Percentiles rank a stretch among this genome's conserved stretches.
Conservation (phyloP, 2,888 invertebrate species). For the Watsonalla binaria region DNA sequence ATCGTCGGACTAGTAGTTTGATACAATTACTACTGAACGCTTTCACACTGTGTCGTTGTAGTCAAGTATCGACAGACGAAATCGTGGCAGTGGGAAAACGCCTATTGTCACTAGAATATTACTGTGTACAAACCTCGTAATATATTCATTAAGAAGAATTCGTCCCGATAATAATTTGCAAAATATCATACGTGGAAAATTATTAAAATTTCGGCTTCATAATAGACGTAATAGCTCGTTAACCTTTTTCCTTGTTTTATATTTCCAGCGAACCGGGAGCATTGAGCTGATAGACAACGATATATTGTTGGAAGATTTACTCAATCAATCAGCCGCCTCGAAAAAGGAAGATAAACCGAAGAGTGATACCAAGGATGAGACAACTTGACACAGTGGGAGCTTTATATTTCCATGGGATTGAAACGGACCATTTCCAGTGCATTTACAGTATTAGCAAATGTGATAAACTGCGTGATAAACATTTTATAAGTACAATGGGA, state of each 20-base stretch:
- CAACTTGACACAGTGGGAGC: constrained; percentile 57
- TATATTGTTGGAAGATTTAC: constrained; percentile 59
- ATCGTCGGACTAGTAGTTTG: too few relatives aligned
- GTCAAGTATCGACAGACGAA: too few relatives aligned
- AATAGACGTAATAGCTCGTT: too few relatives aligned
- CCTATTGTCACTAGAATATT: too few relatives aligned
- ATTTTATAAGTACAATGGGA: constrained; percentile 33
- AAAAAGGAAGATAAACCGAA: constrained; percentile 46
- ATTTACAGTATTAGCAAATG: constrained; percentile 66
- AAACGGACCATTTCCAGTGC: constrained; percentile 28
- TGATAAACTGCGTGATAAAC: constrained; percentile 30
- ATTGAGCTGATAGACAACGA: constrained; percentile 64
- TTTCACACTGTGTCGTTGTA: too few relatives aligned
- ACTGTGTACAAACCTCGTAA: too few relatives aligned
- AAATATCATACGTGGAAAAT: too few relatives aligned
- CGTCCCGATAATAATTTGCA: too few relatives aligned
- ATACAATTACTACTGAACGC: too few relatives aligned
- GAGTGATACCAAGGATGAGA: constrained; percentile 42
- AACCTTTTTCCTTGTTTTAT: neutral
- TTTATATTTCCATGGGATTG: constrained; percentile 59
- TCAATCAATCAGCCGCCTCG: constrained; percentile 52
- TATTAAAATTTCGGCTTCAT: too few relatives aligned
- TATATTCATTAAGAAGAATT: too few relatives aligned
- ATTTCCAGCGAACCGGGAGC: constrained; percentile 60
- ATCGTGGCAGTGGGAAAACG: too few relatives aligned